Base-by-base conservation (phyloP, 1,140 invertebrate genomes). In the Drosophila insularis region DNA sequence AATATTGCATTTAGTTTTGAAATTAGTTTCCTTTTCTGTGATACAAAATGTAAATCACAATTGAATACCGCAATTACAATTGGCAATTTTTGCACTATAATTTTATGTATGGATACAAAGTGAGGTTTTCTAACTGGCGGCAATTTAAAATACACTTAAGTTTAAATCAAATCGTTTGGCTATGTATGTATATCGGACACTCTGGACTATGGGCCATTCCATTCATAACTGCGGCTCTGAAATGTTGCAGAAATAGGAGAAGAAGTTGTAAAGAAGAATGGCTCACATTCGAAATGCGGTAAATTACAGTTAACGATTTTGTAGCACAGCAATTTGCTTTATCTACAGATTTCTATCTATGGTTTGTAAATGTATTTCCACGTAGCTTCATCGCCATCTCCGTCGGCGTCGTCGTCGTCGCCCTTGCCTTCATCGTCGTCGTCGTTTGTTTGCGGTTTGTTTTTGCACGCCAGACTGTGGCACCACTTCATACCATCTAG, bases 291-390 rank as follows among this genome's bases (percentile, higher is more conserved):
- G 68, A 68, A 89, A 89, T 89, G 77, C 84, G 80, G 80, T 89
- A 89, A 89, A 89, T 89, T 89, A 89, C 84, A 84, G 80, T 84
- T 89, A 89, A 89, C 84, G 80, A 89, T 89, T 89, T 89, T 89
- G 85, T 89, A 89, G 85, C 84, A 80, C 80, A 84, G 84, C 84
- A 89, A 89, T 89, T 89, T 89, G 77, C 85, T 65, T 89, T 89
- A 89, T 89, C 84, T 80, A 32, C 59, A 89, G 85, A 89, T 89
- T 78, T 84, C 74, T 89, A 89, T 89, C 84, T 80, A 67, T 76
- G 76, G 84, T 78, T 89, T 87, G 85, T 78, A 87, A 87, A 87
- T 87, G 84, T 74, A 79, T 77, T 78, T 78, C 75, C 69, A 81
- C 84, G 80, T 87, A 81, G 79, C 75, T 68, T 69, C 73, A 61